Conservation (phyloP, 2,888 invertebrate genomes). For the Cyaniris semiargus region DNA sequence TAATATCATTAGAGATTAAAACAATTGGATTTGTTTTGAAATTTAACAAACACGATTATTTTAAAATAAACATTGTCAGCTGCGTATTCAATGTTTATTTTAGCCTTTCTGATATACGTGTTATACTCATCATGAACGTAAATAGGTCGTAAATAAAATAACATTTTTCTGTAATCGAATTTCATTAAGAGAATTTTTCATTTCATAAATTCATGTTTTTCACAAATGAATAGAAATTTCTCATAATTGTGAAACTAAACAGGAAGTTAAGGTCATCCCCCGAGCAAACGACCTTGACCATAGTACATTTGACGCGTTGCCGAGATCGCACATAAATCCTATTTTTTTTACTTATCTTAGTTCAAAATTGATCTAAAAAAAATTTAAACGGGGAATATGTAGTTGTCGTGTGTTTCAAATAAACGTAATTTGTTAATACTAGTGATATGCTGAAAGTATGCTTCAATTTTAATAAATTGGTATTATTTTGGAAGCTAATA, state of each 20-base stretch:
- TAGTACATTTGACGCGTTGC: too few species aligned
- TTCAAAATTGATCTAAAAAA: too few species aligned
- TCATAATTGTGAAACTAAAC: background rate
- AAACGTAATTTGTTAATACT: too few species aligned
- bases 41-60: background rate
- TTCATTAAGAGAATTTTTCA: background rate
- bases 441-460: too few species aligned
- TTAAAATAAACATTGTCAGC: background rate
- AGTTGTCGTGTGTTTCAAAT: too few species aligned
- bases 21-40: background rate
- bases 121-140: background rate
- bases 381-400: too few species aligned
- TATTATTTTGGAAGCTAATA: too few species aligned
- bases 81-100: conserved; percentile 3
- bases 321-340: too few species aligned
- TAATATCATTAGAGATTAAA: background rate
- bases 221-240: background rate
- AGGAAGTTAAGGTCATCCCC: background rate
- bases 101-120: background rate
- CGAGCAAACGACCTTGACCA: too few species aligned
- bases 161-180: background rate
- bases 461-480: too few species aligned
- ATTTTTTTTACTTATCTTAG: too few species aligned
- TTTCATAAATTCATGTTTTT: background rate
- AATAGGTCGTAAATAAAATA: background rate